Base-by-base conservation (phyloP, 1,140 invertebrate genomes). In the Megalopta genalis region DNA sequence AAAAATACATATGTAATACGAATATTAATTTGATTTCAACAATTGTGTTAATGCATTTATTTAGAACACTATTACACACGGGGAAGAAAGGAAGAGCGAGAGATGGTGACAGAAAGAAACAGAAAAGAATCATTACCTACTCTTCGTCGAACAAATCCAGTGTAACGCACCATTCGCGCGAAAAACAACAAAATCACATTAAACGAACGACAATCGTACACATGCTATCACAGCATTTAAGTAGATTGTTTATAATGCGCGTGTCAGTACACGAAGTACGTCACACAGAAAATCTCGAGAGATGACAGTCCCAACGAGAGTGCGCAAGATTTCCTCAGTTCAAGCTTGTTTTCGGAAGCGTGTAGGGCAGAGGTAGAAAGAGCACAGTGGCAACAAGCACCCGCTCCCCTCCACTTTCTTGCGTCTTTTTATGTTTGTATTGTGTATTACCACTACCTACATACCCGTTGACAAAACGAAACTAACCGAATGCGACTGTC, bases 401-500 rank as follows among this genome's bases (percentile, higher is more conserved):
- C 10, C 10, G 42, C n/a, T n/a, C 42, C 32, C 49, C 60, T 46
- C 42, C 57, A 57, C 68, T 72, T 62, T 21, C 39, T 57, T 39
- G 9, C 25, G 49, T 52, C 49, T 52, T 5, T 32, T 32, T 32
- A 5, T 37, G 16, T 23, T 72, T 64, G 62, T 25, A 46, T 74
- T n/a, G 49, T 27, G 18, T 18, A 27, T 46, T 52, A n/a, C 62
- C 25, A 73, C 7, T 76, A 49, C 71, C 7, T 76, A 49, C 71
- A 49, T 67, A 74, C 71, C 54, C 39, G 37, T 21, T 5, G 60
- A 72, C 18, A 59, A 73, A 73, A 73, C 46, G 59, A 65, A 72
- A 66, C 27, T 60, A 74, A 79, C 25, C 10, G 42, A 25, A 2
- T 6, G 46, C 14, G 14, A 25, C n/a, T 4, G n/a, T 46, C 60